Base-by-base conservation (phyloP, 2,797 vertebrate species). In the Acipenser ruthenus region DNA sequence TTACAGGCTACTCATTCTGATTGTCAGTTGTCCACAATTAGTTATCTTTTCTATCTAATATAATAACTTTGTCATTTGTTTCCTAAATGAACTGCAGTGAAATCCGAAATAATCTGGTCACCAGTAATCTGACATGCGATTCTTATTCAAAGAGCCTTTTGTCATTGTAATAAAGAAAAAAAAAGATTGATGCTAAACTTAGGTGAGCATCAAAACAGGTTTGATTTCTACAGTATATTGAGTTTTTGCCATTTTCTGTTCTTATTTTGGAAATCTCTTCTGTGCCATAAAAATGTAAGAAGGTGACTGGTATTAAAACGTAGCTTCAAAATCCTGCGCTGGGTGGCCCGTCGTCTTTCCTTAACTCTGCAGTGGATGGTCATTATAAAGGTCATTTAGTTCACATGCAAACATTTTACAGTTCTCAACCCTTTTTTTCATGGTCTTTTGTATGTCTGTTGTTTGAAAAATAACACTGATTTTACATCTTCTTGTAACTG, bases 371-470 rank as follows among this genome's bases (percentile, higher is more conserved):
- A 64, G 37, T 56, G 47, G 37, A 56, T 6, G 50, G 49, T 48
- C 61, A 68, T 68, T 68, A 68, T 68, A 50, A 56, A 15, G 37
- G n/a, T n/a, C 49, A 48, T 68, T 68, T 68, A 18, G 53, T 47
- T 60, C 58, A 60, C 67, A 63, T 56, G 61, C 60, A 63, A 68
- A 63, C 61, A 56, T 50, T 62, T 63, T 68, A 50, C 60, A 68
- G 11, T 11, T 49, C 48, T 18, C 13, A 15, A 10, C 23, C 4
- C 18, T 10, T 62, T 62, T 62, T 6, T 62, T 3, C 1, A 37
- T 9, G 18, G 60, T 18, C n/a, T 5, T 55, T 62, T 23, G 5
- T 60, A 12, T 18, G 58, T 8, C 7, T 60, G 60, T 6, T 9
- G 11, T 12, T 6, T 53, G 50, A 52, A 11, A 52, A 11, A 52